Conservation (phyloP, 2,113 vertebrate genomes). For the Tiliqua scincoides region DNA sequence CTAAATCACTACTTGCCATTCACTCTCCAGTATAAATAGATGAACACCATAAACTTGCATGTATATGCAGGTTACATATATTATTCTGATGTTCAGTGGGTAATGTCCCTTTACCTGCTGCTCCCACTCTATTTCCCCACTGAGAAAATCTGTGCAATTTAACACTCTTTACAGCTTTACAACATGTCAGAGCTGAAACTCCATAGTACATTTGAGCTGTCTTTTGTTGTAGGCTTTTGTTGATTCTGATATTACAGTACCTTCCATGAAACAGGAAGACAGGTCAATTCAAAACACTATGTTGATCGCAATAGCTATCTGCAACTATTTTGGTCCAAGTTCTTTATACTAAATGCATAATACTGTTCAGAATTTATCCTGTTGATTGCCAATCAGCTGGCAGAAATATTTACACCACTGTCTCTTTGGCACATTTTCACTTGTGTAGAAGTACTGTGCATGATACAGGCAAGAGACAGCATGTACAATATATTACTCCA, state of each 20-base stretch:
- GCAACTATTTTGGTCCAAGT: background rate
- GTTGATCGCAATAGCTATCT: no score
- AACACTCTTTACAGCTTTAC: background rate
- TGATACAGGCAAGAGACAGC: background rate
- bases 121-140: background rate
- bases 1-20: background rate
- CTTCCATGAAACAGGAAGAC: background rate
- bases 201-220: background rate
- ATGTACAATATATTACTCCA: background rate
- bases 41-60: background rate
- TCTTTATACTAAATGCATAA: background rate
- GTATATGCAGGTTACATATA: background rate
- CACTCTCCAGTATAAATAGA: background rate
- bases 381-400: background rate
- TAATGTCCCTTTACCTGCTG: background rate
- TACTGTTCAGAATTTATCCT: background rate
- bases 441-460: background rate
- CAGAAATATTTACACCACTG: background rate
- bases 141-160: background rate
- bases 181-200: background rate
- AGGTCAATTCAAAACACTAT: background rate
- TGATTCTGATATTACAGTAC: no score
- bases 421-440: background rate
- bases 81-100: background rate
- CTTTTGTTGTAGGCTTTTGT: no score